Evolutionary conservation across 1,140 invertebrate genomes (phyloP).

Genomic region (Achroia grisella): DNA sequence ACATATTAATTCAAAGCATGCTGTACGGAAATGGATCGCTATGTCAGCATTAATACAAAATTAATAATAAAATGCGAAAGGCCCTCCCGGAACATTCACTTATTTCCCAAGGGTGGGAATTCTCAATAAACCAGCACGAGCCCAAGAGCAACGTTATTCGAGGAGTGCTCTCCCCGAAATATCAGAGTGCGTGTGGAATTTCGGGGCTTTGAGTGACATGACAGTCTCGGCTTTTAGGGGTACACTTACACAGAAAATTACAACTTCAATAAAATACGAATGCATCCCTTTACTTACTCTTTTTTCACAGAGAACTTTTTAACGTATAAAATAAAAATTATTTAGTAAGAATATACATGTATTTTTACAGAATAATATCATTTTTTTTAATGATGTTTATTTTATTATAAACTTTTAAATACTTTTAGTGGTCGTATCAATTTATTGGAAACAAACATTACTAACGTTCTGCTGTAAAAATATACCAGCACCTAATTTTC

Average conservation of each 20-base stretch:
- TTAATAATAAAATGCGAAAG: constrained; percentile 16
- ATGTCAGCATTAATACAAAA: constrained; percentile 7
- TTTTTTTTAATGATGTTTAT: too few relatives aligned
- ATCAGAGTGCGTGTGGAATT: constrained; percentile 26
- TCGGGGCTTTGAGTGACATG: constrained; percentile 26
- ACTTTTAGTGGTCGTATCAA: too few relatives aligned
- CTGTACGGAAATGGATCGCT: constrained; percentile 23
- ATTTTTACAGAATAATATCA: too few relatives aligned
- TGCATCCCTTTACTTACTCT: too few relatives aligned
- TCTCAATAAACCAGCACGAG: constrained; percentile 22
- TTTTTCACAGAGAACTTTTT: too few relatives aligned
- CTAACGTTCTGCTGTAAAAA: too few relatives aligned
- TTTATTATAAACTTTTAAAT: too few relatives aligned
- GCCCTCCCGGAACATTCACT: constrained; percentile 9
- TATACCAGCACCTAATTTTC: too few relatives aligned
- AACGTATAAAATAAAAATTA: too few relatives aligned
- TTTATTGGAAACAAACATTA: too few relatives aligned
- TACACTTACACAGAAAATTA: constrained; percentile 1
- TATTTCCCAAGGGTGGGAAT: constrained; percentile 27
- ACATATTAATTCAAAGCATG: constrained; percentile 35
- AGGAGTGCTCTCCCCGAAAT: constrained; percentile 24
- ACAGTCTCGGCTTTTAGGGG: constrained; percentile 20
- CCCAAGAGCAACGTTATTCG: constrained; percentile 19
- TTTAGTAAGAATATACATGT: too few relatives aligned
- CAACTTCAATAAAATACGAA: constrained; percentile 1